These are phyloP conservation scores for Helicoverpa armigera DNA, from an alignment of 1,140 invertebrate species.

Conservation along the genomic window DNA sequence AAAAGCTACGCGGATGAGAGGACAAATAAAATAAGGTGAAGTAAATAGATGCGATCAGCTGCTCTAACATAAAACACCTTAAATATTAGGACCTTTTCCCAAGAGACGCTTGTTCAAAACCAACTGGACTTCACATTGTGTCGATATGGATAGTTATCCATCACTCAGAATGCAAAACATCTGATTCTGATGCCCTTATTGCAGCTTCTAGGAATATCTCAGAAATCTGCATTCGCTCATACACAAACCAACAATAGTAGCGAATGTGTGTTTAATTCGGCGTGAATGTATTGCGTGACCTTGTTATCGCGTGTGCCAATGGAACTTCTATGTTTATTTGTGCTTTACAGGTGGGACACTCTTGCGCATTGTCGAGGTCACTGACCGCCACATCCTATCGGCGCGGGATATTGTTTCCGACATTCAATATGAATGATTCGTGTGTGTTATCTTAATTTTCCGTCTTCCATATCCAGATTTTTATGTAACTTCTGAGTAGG, in stretches of 20 bases:
- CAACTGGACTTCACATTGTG: no score
- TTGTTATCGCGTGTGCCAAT: conserved; percentile 10
- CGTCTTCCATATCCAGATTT: no score
- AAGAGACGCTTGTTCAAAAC: no score
- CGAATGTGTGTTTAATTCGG: not conserved
- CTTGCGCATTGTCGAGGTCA: conserved; percentile 35
- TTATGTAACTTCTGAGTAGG: no score
- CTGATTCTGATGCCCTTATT: no score
- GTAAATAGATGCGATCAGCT: no score
- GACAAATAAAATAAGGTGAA: no score
- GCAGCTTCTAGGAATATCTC: not conserved
- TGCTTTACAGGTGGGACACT: conserved; percentile 28
- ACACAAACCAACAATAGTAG: not conserved
- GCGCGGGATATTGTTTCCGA: conserved; percentile 44
- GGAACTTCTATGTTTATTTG: conserved; percentile 15
- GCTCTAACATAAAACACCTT: no score
- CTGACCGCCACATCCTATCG: conserved; percentile 41
- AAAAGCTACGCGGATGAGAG: not conserved
- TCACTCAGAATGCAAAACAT: no score
- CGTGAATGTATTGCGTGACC: conserved; percentile 17
- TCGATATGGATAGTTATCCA: no score
- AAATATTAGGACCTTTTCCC: no score
- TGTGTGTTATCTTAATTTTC: not conserved
- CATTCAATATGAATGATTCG: conserved; percentile 21
- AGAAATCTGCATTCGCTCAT: not conserved